Evolutionary conservation across 2,113 vertebrate species (phyloP).

Genomic region (Thomomys bottae): DNA sequence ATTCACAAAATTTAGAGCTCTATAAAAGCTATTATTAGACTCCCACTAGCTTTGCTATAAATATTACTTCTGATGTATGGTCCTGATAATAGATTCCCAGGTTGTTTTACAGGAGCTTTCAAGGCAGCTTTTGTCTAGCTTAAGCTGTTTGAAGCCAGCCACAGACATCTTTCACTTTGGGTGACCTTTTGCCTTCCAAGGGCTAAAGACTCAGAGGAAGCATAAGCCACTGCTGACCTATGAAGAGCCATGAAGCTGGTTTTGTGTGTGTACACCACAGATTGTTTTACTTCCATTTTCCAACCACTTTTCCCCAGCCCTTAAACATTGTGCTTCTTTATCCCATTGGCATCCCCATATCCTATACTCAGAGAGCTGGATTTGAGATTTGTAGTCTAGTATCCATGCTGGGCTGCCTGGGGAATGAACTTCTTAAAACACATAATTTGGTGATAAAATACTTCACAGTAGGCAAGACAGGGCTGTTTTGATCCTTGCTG

Average conservation of each 20-base stretch:
- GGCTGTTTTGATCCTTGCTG: background rate
- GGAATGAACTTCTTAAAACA: background rate
- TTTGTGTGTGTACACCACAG: background rate
- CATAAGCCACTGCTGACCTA: background rate
- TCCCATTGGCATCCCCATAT: too few species aligned
- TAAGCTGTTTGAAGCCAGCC: background rate
- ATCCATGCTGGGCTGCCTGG: background rate
- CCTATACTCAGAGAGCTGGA: background rate
- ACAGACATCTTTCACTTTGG: background rate
- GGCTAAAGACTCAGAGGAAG: background rate
- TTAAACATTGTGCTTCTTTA: background rate
- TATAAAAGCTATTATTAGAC: background rate
- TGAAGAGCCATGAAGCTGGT: background rate
- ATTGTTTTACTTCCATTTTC: background rate
- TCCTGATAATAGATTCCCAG: background rate
- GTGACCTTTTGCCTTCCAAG: background rate
- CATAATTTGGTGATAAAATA: background rate
- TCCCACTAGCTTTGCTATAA: background rate
- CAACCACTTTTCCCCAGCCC: background rate
- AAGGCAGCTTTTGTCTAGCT: background rate
- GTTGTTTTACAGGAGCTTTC: background rate
- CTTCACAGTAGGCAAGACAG: background rate
- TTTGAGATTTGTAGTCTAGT: background rate
- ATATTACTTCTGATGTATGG: background rate
- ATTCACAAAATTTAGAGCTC: background rate